These are phyloP conservation scores for Nemotelus nigrinus DNA, from an alignment of 2,888 invertebrate species.

Conservation along the genomic window DNA sequence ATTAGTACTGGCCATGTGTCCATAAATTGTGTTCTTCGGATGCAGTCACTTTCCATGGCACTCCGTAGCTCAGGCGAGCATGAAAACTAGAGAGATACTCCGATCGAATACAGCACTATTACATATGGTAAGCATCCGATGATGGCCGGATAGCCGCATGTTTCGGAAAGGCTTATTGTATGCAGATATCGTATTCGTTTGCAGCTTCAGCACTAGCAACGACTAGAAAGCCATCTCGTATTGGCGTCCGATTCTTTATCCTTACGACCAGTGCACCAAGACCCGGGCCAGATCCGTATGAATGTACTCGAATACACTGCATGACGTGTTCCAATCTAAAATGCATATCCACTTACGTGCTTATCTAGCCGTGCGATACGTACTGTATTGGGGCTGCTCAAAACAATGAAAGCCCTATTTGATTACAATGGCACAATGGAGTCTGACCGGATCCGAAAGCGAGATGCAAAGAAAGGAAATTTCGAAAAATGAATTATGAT, in stretches of 20 bases:
- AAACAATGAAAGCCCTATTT: slow-evolving; percentile 33
- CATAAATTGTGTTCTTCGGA: slow-evolving; percentile 19
- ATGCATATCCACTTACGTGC: not conserved
- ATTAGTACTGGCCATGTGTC: slow-evolving; percentile 26
- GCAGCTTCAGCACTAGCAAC: not conserved
- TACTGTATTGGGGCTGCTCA: slow-evolving; percentile 20
- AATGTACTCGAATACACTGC: not conserved
- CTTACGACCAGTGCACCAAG: not conserved
- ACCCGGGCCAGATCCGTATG: slow-evolving; percentile 2
- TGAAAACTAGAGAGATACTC: slow-evolving; percentile 1
- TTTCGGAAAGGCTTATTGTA: slow-evolving; percentile 41
- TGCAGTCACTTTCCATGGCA: slow-evolving; percentile 16
- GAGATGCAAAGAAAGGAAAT: slow-evolving; percentile 37
- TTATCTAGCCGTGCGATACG: slow-evolving; percentile 7
- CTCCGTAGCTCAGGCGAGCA: not conserved
- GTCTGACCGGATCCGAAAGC: slow-evolving; percentile 12
- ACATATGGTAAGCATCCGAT: slow-evolving; percentile 39
- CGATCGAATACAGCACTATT: slow-evolving; percentile 26
- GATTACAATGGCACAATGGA: slow-evolving; percentile 21
- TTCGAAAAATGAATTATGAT: slow-evolving; percentile 45
- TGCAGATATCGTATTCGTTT: slow-evolving; percentile 26
- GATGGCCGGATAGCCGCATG: slow-evolving; percentile 39
- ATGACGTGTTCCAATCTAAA: no score
- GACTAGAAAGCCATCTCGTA: slow-evolving; percentile 10
- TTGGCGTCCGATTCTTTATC: slow-evolving; percentile 14